Base-by-base conservation (phyloP, 2,888 invertebrate species). In the Harmothoe impar region DNA sequence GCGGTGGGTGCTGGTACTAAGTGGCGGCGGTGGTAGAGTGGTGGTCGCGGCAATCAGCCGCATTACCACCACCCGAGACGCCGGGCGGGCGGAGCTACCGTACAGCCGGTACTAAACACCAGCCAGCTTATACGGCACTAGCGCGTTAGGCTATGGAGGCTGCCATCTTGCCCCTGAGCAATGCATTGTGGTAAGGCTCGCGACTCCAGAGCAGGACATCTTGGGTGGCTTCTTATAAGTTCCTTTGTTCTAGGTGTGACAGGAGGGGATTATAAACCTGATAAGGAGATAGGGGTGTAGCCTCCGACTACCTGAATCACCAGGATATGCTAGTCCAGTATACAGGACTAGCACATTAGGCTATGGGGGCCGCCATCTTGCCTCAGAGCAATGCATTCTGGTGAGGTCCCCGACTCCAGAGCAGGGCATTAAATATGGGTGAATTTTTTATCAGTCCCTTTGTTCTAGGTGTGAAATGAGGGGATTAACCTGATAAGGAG, bases 11-110 rank as follows among this genome's bases (percentile, higher is more conserved):
- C 62, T 85, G 62, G 43, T 81, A 54, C 56, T 56, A 56, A 85
- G 68, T 81, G 85, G 90, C 56, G 90, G 43, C 56, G 90, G 85
- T 68, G 85, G 90, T 52, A 81, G 62, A 54, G 54, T 84, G 84
- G 68, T 84, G 62, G 68, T 35, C 85, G 52, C 35, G 81, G 81
- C 81, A 81, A 81, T 81, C 81, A 81, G 81, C 81, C 81, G n/a
- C 81, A 81, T 81, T 43, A 43, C 81, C 35, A 43, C 23, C 81
- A 17, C n/a, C 35, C 7, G 81, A 33, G 25, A 81, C 29, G 15
- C 7, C 1, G 35, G 81, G 72, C 25, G 29, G n/a, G 15, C 72
- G 25, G 72, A 43, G n/a, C 72, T 72, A 72, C 72, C 72, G 72
- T 72, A 72, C 10, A 72, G 29, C 31, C 72, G 72, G 3, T 1